Evolutionary conservation across 2,888 invertebrate species (phyloP).

Genomic region (Lithophane socia): DNA sequence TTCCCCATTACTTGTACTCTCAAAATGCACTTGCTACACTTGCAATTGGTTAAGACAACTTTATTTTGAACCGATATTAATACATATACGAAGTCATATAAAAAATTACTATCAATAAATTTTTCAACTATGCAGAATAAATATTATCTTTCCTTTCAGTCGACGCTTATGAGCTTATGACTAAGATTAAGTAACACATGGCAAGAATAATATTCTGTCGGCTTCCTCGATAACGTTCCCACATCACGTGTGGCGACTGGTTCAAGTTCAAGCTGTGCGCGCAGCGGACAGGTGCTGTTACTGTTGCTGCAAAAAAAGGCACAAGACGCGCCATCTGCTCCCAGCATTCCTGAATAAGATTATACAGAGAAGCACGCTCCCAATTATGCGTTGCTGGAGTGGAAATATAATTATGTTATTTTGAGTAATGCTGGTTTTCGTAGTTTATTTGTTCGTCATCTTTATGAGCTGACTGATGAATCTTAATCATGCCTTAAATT

Average conservation of each 20-base stretch:
- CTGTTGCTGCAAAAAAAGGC: slow-evolving; percentile 26
- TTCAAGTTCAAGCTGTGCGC: slow-evolving; percentile 39
- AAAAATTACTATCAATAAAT: not conserved
- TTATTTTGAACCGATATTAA: not conserved
- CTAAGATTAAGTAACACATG: not conserved
- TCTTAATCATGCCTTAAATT: not conserved
- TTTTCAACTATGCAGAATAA: not conserved
- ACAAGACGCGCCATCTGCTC: slow-evolving; percentile 45
- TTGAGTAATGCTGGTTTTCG: not conserved
- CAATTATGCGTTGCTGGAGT: not conserved
- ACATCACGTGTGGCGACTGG: slow-evolving; percentile 26
- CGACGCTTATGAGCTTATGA: not conserved
- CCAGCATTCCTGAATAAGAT: slow-evolving; percentile 41
- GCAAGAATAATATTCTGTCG: not conserved
- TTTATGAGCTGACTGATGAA: not conserved
- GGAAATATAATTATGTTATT: not conserved
- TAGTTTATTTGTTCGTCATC: not conserved
- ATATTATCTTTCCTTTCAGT: not conserved
- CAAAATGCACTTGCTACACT: not conserved
- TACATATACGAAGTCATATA: not conserved
- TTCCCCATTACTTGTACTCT: not conserved
- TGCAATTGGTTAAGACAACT: not conserved
- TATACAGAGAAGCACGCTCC: slow-evolving; percentile 20
- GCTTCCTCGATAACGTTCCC: not conserved
- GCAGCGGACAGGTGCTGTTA: slow-evolving; percentile 53